Evolutionary conservation across 2,797 vertebrate species (phyloP), one percentile per base, ranked within the genome.

Genomic region (Rachycentron canadum): DNA sequence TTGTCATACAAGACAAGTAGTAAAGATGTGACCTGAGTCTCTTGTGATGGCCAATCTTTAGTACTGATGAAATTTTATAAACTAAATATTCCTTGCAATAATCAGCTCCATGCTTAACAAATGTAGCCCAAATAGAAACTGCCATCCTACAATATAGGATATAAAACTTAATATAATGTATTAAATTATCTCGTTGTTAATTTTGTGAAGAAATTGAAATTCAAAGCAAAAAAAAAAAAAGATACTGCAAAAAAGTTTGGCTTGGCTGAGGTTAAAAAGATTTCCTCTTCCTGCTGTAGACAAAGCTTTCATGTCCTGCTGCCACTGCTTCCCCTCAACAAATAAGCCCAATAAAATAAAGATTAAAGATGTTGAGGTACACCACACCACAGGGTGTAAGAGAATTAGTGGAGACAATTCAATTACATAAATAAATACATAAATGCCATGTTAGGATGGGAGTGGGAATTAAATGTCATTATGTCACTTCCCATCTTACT

Each of bases 401-500:
- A 11, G 19, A 69, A 1, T 56, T 12, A 62, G 16, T 14, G 11
- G 30, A 30, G 19, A 66, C 41, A 55, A 30, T 30, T 55, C 17
- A 28, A 28, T 30, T 30, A 3, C 7, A 30, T 28, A 55, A 30
- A 32, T 19, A 30, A 57, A 34, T 50, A 50, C n/a, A 45, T 17
- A 53, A 53, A 26, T 26, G 25, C 50, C 13, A 26, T 16, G 13
- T 25, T 16, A 7, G 25, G 23, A 5, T 26, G 13, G 28, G 70
- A 64, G 67, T 34, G 64, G 23, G 1, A 59, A 45, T 59, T 19
- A 65, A 49, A 71, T 52, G 43, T 45, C 43, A 45, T 45, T 21
- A 21, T 5, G 11, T 50, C 47, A 23, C n/a, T 12, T 12, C n/a
- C n/a, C n/a, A 32, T 13, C 25, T 9, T 49, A 1, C 17, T 21